A percentile compares a stretch with the other conserved stretches of the same genome.
These are phyloP conservation scores for Lipophrys pholis DNA, from an alignment of 2,113 vertebrate species.

Conservation along the genomic window DNA sequence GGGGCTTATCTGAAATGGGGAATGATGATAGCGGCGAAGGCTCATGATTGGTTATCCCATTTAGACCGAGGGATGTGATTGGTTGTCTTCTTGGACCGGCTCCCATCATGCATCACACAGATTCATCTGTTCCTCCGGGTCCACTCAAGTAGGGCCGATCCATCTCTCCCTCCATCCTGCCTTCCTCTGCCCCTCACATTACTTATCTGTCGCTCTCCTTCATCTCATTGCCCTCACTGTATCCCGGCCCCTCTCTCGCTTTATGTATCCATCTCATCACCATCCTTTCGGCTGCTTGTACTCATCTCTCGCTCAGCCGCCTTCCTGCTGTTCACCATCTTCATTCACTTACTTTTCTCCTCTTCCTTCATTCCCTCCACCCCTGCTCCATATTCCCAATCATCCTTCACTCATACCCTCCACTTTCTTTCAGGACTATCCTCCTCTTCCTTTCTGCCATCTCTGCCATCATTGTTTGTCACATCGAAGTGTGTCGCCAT, in stretches of 20 bases:
- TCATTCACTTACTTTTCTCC: slow-evolving; percentile 45
- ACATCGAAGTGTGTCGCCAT: slow-evolving; percentile 1
- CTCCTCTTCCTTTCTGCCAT: slow-evolving; percentile 7
- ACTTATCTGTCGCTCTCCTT: slow-evolving; percentile 51
- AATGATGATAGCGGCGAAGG: slow-evolving; percentile 54
- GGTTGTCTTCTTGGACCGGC: slow-evolving; percentile 59
- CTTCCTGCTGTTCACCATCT: slow-evolving; percentile 5
- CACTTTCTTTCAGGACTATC: slow-evolving; percentile 30
- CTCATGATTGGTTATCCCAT: slow-evolving; percentile 75
- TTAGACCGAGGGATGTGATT: slow-evolving; percentile 71
- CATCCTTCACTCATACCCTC: slow-evolving; percentile 35
- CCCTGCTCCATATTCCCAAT: slow-evolving; percentile 17
- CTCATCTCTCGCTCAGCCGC: slow-evolving; percentile 18
- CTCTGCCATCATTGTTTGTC: slow-evolving; percentile 35
- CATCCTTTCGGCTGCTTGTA: slow-evolving; percentile 34
- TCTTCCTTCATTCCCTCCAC: not conserved
- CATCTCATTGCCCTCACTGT: slow-evolving; percentile 50
- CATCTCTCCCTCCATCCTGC: slow-evolving; percentile 58
- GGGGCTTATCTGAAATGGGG: slow-evolving; percentile 61
- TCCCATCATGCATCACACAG: slow-evolving; percentile 72
- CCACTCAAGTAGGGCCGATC: slow-evolving; percentile 57
- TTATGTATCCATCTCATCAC: slow-evolving; percentile 55
- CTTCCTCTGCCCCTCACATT: slow-evolving; percentile 45
- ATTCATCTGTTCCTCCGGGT: slow-evolving; percentile 63
- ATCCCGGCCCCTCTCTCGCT: slow-evolving; percentile 29